phyloP scores from a whole-genome alignment of 2,797 vertebrate species.

The Sandelia bainsii region DNA sequence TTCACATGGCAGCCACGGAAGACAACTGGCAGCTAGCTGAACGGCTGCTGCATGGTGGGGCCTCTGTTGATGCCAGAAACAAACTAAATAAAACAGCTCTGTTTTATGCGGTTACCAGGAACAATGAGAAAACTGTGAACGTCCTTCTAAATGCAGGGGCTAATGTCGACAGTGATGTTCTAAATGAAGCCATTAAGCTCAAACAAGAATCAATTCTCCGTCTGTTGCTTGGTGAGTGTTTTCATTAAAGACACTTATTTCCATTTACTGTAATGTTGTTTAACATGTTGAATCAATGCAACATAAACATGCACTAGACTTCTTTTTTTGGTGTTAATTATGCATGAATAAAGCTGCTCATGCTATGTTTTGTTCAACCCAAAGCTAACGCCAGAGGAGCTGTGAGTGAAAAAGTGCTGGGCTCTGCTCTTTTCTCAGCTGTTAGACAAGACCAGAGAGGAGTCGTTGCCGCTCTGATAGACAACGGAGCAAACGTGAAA shows the following conservation, averaged over 20 bases:
- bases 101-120: conserved; percentile 68
- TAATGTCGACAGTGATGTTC: conserved; percentile 63
- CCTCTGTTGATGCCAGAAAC: conserved; percentile 62
- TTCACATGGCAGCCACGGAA: conserved; percentile 80
- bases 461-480: conserved; percentile 75
- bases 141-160: conserved; percentile 80
- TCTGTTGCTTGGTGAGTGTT: conserved; percentile 72
- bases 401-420: conserved; percentile 66
- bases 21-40: conserved; percentile 78
- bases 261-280: not conserved
- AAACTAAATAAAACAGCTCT: conserved; percentile 72
- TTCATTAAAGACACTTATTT: not conserved
- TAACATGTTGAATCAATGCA: not conserved
- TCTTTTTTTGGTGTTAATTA: not conserved
- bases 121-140: conserved; percentile 67
- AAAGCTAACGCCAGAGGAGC: conserved; percentile 65
- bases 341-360: not conserved
- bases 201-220: conserved; percentile 74
- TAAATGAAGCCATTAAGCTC: conserved; percentile 77
- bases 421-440: conserved; percentile 84
- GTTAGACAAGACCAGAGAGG: conserved; percentile 79
- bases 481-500: conserved; percentile 80
- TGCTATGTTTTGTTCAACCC: not conserved
- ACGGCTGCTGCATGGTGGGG: conserved; percentile 77
- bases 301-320: not conserved